Percentiles rank a stretch among this genome's conserved stretches.
phyloP scores from a whole-genome alignment of 2,113 vertebrate species.

The Echinops telfairi region DNA sequence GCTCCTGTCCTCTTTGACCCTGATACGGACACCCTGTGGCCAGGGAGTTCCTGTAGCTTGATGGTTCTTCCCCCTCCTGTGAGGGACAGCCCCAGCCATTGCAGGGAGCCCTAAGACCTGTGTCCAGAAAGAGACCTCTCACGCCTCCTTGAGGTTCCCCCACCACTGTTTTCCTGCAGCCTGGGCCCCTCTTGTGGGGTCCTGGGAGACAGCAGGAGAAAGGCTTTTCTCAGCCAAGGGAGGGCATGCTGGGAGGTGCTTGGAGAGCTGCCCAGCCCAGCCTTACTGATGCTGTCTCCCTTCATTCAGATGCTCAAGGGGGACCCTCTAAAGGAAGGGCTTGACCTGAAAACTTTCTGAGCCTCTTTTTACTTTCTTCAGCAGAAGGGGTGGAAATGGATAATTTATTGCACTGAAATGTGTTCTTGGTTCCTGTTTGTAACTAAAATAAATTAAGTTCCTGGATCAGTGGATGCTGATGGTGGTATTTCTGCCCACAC shows the following conservation, averaged over 20 bases:
- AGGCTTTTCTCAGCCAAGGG: conserved; percentile 37
- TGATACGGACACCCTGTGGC: conserved; percentile 1
- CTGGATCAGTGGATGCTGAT: conserved; percentile 50
- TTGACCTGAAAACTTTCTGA: conserved; percentile 50
- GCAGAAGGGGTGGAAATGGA: conserved; percentile 65
- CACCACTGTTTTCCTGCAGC: not conserved
- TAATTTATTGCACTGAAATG: conserved; percentile 83
- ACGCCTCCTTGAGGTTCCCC: not conserved
- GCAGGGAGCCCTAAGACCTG: not conserved
- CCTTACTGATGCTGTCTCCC: not conserved
- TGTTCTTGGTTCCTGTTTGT: conserved; percentile 79
- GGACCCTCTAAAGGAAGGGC: conserved; percentile 51
- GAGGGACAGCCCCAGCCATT: not conserved
- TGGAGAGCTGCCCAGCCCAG: not conserved
- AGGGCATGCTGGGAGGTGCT: not conserved
- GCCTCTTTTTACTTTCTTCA: conserved; percentile 63
- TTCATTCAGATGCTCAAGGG: conserved; percentile 54
- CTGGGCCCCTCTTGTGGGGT: not conserved
- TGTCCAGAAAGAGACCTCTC: conserved; percentile 35
- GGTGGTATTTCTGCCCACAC: conserved; percentile 47
- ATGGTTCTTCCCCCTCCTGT: not conserved
- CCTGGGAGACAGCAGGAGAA: conserved; percentile 1
- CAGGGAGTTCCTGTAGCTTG: not conserved
- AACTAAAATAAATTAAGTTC: conserved; percentile 82
- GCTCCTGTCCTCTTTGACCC: not conserved